These are phyloP conservation scores for Leptinotarsa juncta DNA, from an alignment of 2,888 invertebrate species.

Conservation along the genomic window DNA sequence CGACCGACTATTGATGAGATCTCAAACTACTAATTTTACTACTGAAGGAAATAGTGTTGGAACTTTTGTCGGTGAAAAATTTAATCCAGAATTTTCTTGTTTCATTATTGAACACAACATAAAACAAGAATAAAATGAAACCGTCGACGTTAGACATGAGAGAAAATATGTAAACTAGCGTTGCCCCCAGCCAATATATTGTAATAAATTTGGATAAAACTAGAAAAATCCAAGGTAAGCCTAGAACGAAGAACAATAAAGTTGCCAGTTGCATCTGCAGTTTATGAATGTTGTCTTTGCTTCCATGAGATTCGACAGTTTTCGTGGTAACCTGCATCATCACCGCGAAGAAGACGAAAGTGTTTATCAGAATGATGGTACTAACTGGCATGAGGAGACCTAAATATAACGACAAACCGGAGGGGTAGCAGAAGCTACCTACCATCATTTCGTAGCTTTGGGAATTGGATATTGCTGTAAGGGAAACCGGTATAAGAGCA, in stretches of 20 bases:
- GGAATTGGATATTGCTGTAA: slow-evolving; percentile 67
- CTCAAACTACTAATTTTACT: slow-evolving; percentile 31
- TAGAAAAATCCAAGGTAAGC: slow-evolving; percentile 73
- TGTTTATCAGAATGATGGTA: slow-evolving; percentile 69
- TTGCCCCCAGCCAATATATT: slow-evolving; percentile 50
- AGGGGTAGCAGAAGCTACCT: slow-evolving; percentile 69
- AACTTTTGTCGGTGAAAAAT: slow-evolving; percentile 32
- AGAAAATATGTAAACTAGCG: slow-evolving; percentile 68
- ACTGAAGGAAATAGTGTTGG: slow-evolving; percentile 26
- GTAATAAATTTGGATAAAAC: slow-evolving; percentile 65
- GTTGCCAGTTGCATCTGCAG: slow-evolving; percentile 71
- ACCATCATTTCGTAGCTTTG: slow-evolving; percentile 67
- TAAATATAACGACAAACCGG: slow-evolving; percentile 69
- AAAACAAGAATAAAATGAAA: slow-evolving; percentile 73
- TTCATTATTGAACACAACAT: slow-evolving; percentile 71
- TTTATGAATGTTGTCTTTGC: slow-evolving; percentile 66
- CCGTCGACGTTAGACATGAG: slow-evolving; percentile 71
- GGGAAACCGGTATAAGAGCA: slow-evolving; percentile 68
- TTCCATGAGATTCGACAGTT: slow-evolving; percentile 50
- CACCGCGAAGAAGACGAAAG: slow-evolving; percentile 70
- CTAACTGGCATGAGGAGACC: slow-evolving; percentile 70
- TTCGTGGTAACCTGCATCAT: slow-evolving; percentile 67
- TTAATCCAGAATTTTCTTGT: slow-evolving; percentile 69
- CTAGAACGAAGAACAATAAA: slow-evolving; percentile 72
- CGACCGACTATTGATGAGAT: slow-evolving; percentile 3